Conservation (phyloP, 2,797 vertebrate species). For the Sebastolobus altivelis region DNA sequence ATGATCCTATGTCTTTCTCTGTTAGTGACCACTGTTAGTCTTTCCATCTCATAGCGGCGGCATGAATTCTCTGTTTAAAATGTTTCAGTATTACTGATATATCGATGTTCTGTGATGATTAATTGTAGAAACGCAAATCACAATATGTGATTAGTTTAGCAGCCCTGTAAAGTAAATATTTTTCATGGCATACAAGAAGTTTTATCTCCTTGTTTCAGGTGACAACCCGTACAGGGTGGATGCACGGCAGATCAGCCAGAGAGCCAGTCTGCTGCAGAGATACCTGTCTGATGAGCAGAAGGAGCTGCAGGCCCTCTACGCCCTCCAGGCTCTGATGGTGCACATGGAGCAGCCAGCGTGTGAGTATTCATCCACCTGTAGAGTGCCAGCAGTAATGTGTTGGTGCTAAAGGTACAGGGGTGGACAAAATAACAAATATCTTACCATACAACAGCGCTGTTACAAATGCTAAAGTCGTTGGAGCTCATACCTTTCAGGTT, state of each 20-base stretch:
- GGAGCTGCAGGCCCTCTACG: constrained; percentile 96
- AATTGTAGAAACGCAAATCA: background rate
- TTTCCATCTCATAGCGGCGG: background rate
- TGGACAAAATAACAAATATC: background rate
- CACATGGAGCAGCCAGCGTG: constrained; percentile 97
- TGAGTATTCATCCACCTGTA: constrained; percentile 82
- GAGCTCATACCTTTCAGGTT: background rate
- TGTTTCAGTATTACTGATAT: background rate
- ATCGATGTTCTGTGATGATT: background rate
- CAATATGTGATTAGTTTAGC: background rate
- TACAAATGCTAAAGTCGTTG: background rate
- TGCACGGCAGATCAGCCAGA: constrained; percentile 84
- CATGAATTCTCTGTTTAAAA: background rate
- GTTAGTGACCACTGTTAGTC: background rate
- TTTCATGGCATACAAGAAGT: background rate
- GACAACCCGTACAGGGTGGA: constrained; percentile 92
- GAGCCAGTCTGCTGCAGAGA: constrained; percentile 92
- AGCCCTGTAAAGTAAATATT: background rate
- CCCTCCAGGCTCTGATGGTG: constrained; percentile 96
- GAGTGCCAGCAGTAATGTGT: background rate
- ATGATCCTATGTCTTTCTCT: background rate
- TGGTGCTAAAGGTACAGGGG: background rate
- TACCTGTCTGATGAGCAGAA: constrained; percentile 93
- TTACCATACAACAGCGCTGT: background rate
- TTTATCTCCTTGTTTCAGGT: constrained; percentile 74